phyloP scores from a whole-genome alignment of 2,797 vertebrate species.

The Sphaeramia orbicularis region DNA sequence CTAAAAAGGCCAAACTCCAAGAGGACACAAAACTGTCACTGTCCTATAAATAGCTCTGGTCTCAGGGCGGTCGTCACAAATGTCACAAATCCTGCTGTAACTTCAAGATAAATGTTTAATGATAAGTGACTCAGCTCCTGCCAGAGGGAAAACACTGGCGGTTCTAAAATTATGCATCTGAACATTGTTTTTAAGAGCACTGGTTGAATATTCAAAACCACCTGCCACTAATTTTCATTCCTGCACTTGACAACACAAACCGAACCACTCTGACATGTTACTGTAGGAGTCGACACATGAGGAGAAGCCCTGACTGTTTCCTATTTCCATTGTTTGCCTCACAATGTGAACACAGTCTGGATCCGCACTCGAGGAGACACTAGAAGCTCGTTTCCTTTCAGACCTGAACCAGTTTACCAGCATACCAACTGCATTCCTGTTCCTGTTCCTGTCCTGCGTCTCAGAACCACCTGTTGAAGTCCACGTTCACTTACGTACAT shows the following conservation, averaged over 20 bases:
- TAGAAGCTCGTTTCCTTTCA: neutral
- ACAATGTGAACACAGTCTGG: neutral
- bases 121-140: no score
- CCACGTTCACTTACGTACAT: neutral
- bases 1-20: no score
- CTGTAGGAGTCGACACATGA: neutral
- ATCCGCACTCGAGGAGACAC: neutral
- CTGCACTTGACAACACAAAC: neutral
- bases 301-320: neutral
- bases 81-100: neutral
- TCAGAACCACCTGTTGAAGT: constrained; percentile 19
- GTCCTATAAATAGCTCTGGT: no score
- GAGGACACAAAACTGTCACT: no score
- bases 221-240: neutral
- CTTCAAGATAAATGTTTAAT: neutral
- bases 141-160: no score
- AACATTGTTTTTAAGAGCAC: no score
- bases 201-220: constrained; percentile 12
- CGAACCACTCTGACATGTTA: neutral
- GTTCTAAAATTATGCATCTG: no score
- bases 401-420: constrained; percentile 68
- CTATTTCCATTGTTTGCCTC: constrained; percentile 13
- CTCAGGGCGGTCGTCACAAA: neutral
- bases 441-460: constrained; percentile 22
- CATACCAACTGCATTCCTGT: constrained; percentile 70